phyloP scores from a whole-genome alignment of 2,113 vertebrate genomes.

The Trichomycterus rosablanca region DNA sequence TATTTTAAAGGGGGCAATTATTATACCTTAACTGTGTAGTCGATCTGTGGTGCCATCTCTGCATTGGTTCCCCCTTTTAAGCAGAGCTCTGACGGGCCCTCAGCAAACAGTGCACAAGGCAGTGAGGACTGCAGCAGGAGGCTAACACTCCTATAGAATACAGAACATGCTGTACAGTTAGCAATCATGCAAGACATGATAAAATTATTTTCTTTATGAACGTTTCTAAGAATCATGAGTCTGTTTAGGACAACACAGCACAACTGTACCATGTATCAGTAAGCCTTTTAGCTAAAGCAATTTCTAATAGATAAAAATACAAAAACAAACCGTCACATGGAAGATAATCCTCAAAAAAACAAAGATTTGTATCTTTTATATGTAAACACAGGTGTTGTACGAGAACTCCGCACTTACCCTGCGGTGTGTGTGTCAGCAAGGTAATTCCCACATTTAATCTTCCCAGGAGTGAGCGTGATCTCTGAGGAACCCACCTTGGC shows the following conservation, averaged over 20 bases:
- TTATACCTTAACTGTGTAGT: slow-evolving; percentile 88
- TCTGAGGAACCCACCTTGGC: slow-evolving; percentile 86
- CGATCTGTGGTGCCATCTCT: slow-evolving; percentile 97
- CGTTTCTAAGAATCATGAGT: too few species aligned
- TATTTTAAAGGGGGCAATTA: too few species aligned
- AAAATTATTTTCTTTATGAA: too few species aligned
- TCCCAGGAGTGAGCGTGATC: slow-evolving; percentile 79
- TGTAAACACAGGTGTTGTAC: too few species aligned
- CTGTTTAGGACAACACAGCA: too few species aligned
- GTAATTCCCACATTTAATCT: slow-evolving; percentile 82
- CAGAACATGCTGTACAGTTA: too few species aligned
- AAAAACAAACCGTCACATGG: too few species aligned
- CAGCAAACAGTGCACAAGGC: slow-evolving; percentile 85
- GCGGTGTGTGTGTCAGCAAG: slow-evolving; percentile 86
- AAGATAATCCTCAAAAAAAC: too few species aligned
- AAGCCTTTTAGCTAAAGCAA: neutral
- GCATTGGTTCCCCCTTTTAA: slow-evolving; percentile 94
- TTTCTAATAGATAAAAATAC: neutral
- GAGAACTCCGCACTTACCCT: slow-evolving; percentile 65
- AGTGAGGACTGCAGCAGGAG: slow-evolving; percentile 89
- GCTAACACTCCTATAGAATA: slow-evolving; percentile 84
- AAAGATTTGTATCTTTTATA: too few species aligned
- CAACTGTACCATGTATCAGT: neutral
- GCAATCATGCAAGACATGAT: too few species aligned
- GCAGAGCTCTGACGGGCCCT: slow-evolving; percentile 76